A percentile compares a stretch with the other conserved stretches of the same genome.
Conservation (phyloP, 2,113 vertebrate species). For the Nestor notabilis region DNA sequence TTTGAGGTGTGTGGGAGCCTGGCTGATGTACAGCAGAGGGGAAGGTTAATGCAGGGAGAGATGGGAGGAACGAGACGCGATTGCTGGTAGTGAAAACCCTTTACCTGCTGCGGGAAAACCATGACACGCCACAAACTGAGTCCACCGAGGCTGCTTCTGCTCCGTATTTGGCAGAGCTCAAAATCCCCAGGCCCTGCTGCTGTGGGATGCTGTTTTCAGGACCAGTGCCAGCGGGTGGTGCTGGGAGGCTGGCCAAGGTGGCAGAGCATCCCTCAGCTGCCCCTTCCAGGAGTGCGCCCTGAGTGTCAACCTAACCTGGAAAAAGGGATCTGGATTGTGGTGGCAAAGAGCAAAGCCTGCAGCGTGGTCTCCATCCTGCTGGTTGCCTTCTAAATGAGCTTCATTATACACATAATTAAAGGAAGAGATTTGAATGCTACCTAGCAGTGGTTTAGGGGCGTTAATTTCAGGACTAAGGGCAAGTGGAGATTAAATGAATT, state of each 20-base stretch:
- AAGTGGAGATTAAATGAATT: slow-evolving; percentile 50
- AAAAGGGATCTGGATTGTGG: not conserved
- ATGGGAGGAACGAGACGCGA: accelerated
- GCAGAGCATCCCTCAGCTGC: not conserved
- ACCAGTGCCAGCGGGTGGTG: not conserved
- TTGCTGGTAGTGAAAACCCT: not conserved
- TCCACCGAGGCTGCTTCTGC: accelerated
- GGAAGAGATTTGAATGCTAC: not conserved
- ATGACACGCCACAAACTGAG: accelerated
- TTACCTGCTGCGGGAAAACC: not conserved
- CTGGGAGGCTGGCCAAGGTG: not conserved
- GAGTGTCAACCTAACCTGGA: not conserved
- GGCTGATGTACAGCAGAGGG: not conserved
- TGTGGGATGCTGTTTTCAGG: not conserved
- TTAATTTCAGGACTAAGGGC: slow-evolving; percentile 35
- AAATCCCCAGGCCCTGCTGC: not conserved
- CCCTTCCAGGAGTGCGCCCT: accelerated
- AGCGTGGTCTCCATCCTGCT: not conserved
- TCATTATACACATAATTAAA: slow-evolving; percentile 13
- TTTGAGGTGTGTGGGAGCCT: not conserved
- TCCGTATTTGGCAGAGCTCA: accelerated
- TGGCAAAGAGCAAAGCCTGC: not conserved
- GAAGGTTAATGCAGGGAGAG: not conserved
- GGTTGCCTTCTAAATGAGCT: slow-evolving; percentile 22
- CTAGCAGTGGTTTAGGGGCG: not conserved